Base-by-base conservation (phyloP, 2,113 vertebrate species). In the Aldabrachelys gigantea region DNA sequence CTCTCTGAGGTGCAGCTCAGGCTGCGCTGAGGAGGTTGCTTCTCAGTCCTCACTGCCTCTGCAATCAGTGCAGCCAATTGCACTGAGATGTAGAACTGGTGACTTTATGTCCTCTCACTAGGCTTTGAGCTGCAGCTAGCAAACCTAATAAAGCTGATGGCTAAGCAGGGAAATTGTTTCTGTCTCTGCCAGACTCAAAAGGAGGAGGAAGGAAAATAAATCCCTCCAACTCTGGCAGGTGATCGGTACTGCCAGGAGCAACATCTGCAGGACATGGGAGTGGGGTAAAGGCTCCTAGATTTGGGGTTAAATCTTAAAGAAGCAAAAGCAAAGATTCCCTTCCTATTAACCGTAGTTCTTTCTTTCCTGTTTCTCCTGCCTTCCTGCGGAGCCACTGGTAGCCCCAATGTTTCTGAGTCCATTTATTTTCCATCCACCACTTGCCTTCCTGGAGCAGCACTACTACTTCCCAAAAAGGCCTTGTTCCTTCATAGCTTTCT, bases 401-500 rank as follows among this genome's bases (percentile, higher is more conserved):
- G 44, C 44, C 47, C 76, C 87, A 84, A 85, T 17, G 57, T 90
- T 96, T 88, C 88, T 75, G 75, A 59, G 87, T 69, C 92, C 84
- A 65, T 85, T 69, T 89, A 35, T 90, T 92, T 93, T 92, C 72
- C 0, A 0, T 59, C 87, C 0, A 4, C 54, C 52, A 88, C 35
- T 89, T 95, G 86, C 89, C 76, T 76, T 83, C 93, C 57, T 89
- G 53, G 95, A 97, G 72, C 82, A 89, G 38, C 69, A 52, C 76
- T 80, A 94, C 92, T 83, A 62, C 79, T 90, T 93, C 96, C 80
- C 89, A 92, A 95, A 93, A 97, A 91, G 0, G 3, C 90, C 94
- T 84, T 44, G 57, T 82, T 95, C 92, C 92, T 89, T 96, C 92
- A 92, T 89, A 96, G 89, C 96, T 93, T 97, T 47, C 92, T 96